phyloP scores from a whole-genome alignment of 2,888 invertebrate species.

The Prosopocoilus inquinatus region DNA sequence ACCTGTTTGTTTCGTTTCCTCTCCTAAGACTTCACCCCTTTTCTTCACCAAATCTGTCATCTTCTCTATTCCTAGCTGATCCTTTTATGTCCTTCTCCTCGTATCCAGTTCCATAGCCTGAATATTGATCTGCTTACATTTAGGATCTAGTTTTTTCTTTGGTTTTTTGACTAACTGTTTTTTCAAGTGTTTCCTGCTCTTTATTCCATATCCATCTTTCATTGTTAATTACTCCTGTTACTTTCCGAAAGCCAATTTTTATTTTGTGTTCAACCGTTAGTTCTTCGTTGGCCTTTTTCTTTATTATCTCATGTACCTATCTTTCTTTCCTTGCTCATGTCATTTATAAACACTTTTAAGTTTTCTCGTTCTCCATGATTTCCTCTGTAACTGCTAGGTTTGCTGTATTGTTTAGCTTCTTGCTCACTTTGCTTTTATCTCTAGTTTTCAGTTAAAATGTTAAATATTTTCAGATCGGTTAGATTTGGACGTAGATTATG shows the following conservation, averaged over 20 bases:
- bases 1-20: too few species aligned
- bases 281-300: not conserved
- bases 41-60: not conserved
- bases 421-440: too few species aligned
- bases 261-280: not conserved
- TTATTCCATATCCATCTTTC: not conserved
- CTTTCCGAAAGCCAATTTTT: not conserved
- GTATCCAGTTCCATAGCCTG: constrained; percentile 4
- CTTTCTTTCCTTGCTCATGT: not conserved
- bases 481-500: too few species aligned
- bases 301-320: not conserved
- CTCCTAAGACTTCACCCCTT: not conserved
- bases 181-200: not conserved
- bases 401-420: too few species aligned
- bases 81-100: not conserved
- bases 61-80: not conserved
- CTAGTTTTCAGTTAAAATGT: too few species aligned
- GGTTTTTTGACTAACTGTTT: not conserved
- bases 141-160: not conserved
- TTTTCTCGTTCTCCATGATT: too few species aligned
- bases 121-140: not conserved
- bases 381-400: too few species aligned
- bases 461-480: too few species aligned
- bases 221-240: constrained; percentile 3
- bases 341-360: not conserved